phyloP scores from a whole-genome alignment of 2,888 invertebrate species.

The Conomelus anceps region DNA sequence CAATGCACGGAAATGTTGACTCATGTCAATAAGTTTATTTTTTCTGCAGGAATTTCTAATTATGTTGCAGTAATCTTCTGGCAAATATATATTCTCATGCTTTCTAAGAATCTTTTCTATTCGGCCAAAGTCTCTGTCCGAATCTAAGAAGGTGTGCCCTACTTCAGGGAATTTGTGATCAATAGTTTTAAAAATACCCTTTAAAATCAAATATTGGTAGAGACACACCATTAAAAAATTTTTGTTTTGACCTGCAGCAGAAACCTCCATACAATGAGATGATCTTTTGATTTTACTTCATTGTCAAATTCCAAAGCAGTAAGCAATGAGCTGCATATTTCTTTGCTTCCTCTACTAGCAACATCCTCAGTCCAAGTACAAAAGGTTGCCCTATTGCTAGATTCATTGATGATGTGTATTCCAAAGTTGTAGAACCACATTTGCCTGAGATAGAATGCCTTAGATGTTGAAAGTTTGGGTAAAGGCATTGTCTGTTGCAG shows the following conservation, averaged over 20 bases:
- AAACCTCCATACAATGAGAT: slow-evolving; percentile 32
- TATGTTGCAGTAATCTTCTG: slow-evolving; percentile 36
- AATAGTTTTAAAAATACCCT: slow-evolving; percentile 35
- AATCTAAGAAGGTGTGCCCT: slow-evolving; percentile 38
- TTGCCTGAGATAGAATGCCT: slow-evolving; percentile 31
- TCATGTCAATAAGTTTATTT: slow-evolving; percentile 34
- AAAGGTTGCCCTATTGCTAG: slow-evolving; percentile 27
- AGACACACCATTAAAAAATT: slow-evolving; percentile 24
- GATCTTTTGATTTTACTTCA: slow-evolving; percentile 26
- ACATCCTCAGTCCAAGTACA: slow-evolving; percentile 32
- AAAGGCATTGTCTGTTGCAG: slow-evolving; percentile 31
- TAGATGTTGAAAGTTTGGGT: slow-evolving; percentile 30
- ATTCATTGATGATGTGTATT: slow-evolving; percentile 25
- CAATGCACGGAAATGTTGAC: slow-evolving; percentile 30
- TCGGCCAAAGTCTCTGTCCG: slow-evolving; percentile 38
- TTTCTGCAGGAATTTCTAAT: slow-evolving; percentile 31
- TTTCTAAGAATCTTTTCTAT: slow-evolving; percentile 37
- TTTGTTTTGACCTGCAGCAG: slow-evolving; percentile 27
- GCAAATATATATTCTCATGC: slow-evolving; percentile 33
- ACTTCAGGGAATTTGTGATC: slow-evolving; percentile 39
- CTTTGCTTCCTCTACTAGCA: slow-evolving; percentile 25
- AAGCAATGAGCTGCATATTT: slow-evolving; percentile 26
- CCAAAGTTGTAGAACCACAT: slow-evolving; percentile 29
- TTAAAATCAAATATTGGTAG: slow-evolving; percentile 30
- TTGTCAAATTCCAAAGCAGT: slow-evolving; percentile 20